These are phyloP conservation scores for Diplazon laetatorius DNA, from an alignment of 2,888 invertebrate genomes.

Conservation along the genomic window DNA sequence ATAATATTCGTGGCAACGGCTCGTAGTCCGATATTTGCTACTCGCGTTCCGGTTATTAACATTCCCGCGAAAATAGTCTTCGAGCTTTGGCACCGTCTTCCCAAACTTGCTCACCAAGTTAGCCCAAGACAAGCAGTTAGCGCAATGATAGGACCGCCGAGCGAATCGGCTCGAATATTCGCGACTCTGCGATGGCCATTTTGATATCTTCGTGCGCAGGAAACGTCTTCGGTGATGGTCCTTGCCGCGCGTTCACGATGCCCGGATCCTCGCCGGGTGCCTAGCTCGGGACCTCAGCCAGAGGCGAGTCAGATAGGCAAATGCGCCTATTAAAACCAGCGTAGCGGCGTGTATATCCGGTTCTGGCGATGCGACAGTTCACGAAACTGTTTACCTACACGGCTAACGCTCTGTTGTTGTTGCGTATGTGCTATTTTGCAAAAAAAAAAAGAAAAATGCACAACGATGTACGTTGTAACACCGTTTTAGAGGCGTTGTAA, in stretches of 20 bases:
- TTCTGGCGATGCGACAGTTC: constrained; percentile 64
- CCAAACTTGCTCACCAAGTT: constrained; percentile 54
- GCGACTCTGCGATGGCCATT: constrained; percentile 57
- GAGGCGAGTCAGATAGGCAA: constrained; percentile 69
- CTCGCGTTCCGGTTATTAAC: neutral
- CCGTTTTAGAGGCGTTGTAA: neutral
- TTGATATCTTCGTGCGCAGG: constrained; percentile 47
- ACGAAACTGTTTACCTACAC: too few relatives aligned
- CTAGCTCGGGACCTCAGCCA: constrained; percentile 46
- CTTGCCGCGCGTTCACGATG: constrained; percentile 46
- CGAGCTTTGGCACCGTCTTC: constrained; percentile 25
- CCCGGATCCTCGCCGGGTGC: neutral
- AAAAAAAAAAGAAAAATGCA: constrained; percentile 51
- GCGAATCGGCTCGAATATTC: constrained; percentile 41
- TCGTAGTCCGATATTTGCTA: too few relatives aligned
- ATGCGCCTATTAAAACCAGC: constrained; percentile 70
- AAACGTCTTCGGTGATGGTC: constrained; percentile 29
- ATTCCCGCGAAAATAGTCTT: too few relatives aligned
- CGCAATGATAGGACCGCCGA: constrained; percentile 9
- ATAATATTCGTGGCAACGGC: constrained; percentile 19
- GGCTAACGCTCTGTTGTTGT: constrained; percentile 3
- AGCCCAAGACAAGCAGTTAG: constrained; percentile 52
- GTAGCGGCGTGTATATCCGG: constrained; percentile 68
- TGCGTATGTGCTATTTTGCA: constrained; percentile 61
- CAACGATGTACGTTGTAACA: neutral